Conservation (phyloP, 2,113 vertebrate species). For the Siphamia tubifer region DNA sequence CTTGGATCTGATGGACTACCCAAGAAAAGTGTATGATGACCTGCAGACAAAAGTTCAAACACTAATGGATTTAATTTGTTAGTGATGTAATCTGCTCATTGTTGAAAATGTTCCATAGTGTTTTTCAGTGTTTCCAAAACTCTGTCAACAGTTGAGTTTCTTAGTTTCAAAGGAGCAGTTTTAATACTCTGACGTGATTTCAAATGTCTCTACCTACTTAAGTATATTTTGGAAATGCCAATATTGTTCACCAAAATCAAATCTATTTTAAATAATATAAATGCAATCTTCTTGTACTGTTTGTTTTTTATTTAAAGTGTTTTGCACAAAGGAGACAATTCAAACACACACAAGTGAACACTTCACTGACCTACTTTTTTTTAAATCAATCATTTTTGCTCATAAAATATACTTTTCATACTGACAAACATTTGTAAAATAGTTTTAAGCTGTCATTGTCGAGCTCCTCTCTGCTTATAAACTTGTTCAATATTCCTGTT, state of each 20-base stretch:
- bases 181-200: neutral
- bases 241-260: slow-evolving; percentile 17
- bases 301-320: neutral
- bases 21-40: slow-evolving; percentile 34
- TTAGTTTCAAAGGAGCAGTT: neutral
- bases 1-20: slow-evolving; percentile 66
- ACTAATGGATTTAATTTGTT: neutral
- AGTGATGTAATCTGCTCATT: neutral
- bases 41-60: neutral
- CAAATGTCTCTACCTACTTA: neutral
- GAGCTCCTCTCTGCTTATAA: too few relatives aligned
- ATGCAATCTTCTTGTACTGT: too few relatives aligned
- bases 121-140: neutral
- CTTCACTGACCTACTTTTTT: too few relatives aligned
- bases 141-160: too few relatives aligned
- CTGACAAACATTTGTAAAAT: too few relatives aligned
- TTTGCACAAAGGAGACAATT: too few relatives aligned
- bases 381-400: too few relatives aligned
- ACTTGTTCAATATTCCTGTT: too few relatives aligned
- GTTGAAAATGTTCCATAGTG: neutral
- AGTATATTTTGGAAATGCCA: too few relatives aligned
- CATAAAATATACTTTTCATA: too few relatives aligned
- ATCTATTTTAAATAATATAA: slow-evolving; percentile 40
- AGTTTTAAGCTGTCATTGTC: too few relatives aligned
- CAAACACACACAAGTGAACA: too few relatives aligned